Evolutionary conservation across 2,888 invertebrate species (phyloP), one percentile per base, ranked within the genome.

Genomic region (Acronicta leporina): DNA sequence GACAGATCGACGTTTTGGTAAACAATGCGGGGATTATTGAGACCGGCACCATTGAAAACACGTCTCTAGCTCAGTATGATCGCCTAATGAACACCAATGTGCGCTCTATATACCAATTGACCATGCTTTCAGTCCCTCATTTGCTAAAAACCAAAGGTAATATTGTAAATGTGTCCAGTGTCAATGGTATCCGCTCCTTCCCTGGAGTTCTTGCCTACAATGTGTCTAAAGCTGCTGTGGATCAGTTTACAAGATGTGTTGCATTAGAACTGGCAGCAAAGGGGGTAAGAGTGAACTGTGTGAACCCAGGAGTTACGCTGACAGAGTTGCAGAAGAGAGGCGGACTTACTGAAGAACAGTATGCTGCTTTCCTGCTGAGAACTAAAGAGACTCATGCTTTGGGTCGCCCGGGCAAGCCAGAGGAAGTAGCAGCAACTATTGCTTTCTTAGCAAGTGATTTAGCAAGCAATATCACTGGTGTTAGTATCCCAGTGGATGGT

Each of bases 121-220:
- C 98, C 0, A 97, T 97, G 96, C 87, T 98, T 49, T 97, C 98
- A 5, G 97, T 97, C 0, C 99, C 99, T 0, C 96, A 98, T 90
- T 94, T 99, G 16, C 93, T 98, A 3, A 95, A 96, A 88, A 95
- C 96, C 0, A 97, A 98, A 89, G 98, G 98, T n/a, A 97, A 96
- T 74, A 97, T 99, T 77, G 98, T 99, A 0, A 99, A 99, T 87
- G 97, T 99, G 0, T 99, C 99, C 1, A 99, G 99, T 87, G 98
- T 99, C 0, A 97, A 97, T 82, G 99, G 99, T 4, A 95, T 98
- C 25, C 95, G 99, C 82, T 96, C 99, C 46, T 99, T 99, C 86
- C 96, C 99, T 2, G 97, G 97, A 8, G 97, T 99, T 0, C 89
- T 99, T 45, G 97, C 98, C 0, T 99, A 99, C 88, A 97, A 97